Base-by-base conservation (phyloP, 1,140 invertebrate species). In the Leptinotarsa defecta region DNA sequence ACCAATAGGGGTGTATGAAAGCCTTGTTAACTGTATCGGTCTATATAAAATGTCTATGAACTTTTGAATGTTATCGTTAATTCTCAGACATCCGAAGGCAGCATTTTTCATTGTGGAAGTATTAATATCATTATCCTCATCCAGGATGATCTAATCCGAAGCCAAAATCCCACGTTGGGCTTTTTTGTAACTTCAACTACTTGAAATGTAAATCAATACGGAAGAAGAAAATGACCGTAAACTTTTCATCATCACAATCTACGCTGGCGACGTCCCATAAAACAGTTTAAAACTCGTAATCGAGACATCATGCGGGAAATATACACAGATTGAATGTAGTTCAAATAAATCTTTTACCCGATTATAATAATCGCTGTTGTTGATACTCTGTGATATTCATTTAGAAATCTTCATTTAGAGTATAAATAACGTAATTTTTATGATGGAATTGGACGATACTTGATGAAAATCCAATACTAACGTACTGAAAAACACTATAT, bases 201-300 rank as follows among this genome's bases (percentile, higher is more conserved):
- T 57, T 57, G n/a, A 57, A 57, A 57, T 57, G 52, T 57, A 57
- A 57, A 57, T 57, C 52, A 57, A 57, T 57, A 57, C 52, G 17
- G 17, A 57, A 57, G 52, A 57, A 57, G 52, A 57, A 19, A 57
- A 15, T 57, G 17, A 17, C n/a, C 52, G 52, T 57, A 57, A 57
- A 57, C 52, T 57, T 57, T n/a, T 57, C 11, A 57, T 57, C n/a
- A 57, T 57, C 17, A 19, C 52, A 57, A 57, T 57, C 17, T n/a
- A 15, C 13, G 52, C 52, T 57, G 52, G 52, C 52, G 52, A 57
- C n/a, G 52, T 57, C 52, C 52, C 52, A 57, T 57, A 57, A 57
- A 57, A 15, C n/a, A 57, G 52, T 57, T 57, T 15, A 57, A 57
- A 15, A 19, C 52, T 57, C 52, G 52, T 57, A 19, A 57, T 57